These are phyloP conservation scores for Anas platyrhynchos DNA, from an alignment of 2,113 vertebrate genomes.

Conservation along the genomic window DNA sequence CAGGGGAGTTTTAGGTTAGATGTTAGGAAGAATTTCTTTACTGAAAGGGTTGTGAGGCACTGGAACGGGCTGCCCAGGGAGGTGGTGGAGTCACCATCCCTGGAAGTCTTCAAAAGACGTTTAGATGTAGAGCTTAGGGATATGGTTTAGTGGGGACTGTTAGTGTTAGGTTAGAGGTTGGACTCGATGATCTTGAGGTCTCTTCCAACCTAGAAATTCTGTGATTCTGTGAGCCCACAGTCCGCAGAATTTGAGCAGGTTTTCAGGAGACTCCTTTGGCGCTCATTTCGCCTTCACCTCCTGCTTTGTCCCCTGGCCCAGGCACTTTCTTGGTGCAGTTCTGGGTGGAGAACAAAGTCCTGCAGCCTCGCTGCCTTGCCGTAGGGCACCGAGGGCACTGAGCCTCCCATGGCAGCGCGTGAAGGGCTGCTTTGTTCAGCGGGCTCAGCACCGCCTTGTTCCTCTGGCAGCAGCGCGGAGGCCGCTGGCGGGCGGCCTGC, in stretches of 20 bases:
- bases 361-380: background rate
- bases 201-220: too few species aligned
- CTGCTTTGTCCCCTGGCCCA: background rate
- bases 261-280: rapidly evolving
- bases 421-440: background rate
- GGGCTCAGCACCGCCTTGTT: background rate
- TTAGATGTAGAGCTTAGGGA: too few species aligned
- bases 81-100: too few species aligned
- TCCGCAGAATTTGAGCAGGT: rapidly evolving
- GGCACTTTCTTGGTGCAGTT: background rate
- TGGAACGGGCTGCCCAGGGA: too few species aligned
- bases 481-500: background rate
- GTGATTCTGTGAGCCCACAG: too few species aligned
- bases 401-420: background rate
- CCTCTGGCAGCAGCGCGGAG: background rate
- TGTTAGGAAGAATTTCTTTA: too few species aligned
- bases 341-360: background rate
- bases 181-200: too few species aligned
- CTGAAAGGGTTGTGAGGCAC: too few species aligned
- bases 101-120: too few species aligned
- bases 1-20: too few species aligned
- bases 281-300: background rate
- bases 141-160: too few species aligned
- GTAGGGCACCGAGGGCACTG: rapidly evolving
- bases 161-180: too few species aligned